phyloP scores from a whole-genome alignment of 2,888 invertebrate genomes.

The Corbicula japonica region DNA sequence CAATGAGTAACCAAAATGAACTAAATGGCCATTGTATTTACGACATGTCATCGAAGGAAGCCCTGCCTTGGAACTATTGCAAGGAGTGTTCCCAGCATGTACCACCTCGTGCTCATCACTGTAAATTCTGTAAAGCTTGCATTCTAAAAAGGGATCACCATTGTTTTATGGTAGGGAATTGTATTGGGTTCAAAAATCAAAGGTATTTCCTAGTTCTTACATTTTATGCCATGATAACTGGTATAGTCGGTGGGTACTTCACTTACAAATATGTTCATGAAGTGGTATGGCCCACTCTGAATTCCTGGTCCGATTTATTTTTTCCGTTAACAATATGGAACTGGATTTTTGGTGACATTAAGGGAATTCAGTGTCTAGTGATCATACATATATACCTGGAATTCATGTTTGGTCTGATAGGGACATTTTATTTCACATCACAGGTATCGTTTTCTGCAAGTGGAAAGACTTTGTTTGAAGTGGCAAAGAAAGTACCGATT shows the following conservation, averaged over 20 bases:
- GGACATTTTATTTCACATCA: constrained; percentile 66
- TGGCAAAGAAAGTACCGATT: constrained; percentile 68
- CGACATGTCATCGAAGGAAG: constrained; percentile 64
- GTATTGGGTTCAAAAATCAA: constrained; percentile 81
- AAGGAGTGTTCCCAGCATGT: constrained; percentile 69
- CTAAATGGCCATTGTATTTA: constrained; percentile 57
- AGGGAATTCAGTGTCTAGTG: constrained; percentile 61
- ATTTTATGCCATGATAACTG: constrained; percentile 70
- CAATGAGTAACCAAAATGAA: constrained; percentile 20
- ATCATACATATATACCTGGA: constrained; percentile 66
- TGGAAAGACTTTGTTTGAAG: constrained; percentile 73
- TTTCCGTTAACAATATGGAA: constrained; percentile 67
- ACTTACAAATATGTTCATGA: constrained; percentile 67
- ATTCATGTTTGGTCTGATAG: constrained; percentile 65
- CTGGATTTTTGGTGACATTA: constrained; percentile 53
- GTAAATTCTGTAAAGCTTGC: constrained; percentile 78
- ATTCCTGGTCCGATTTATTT: constrained; percentile 66
- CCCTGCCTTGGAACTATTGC: constrained; percentile 75
- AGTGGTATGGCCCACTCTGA: constrained; percentile 56
- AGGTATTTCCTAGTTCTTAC: constrained; percentile 77
- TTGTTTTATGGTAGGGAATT: constrained; percentile 80
- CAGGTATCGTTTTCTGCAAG: constrained; percentile 60
- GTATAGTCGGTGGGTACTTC: constrained; percentile 65
- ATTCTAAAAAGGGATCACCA: constrained; percentile 84
- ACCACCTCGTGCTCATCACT: constrained; percentile 81